These are phyloP conservation scores for Timandra comae DNA, from an alignment of 2,888 invertebrate species.

Conservation along the genomic window DNA sequence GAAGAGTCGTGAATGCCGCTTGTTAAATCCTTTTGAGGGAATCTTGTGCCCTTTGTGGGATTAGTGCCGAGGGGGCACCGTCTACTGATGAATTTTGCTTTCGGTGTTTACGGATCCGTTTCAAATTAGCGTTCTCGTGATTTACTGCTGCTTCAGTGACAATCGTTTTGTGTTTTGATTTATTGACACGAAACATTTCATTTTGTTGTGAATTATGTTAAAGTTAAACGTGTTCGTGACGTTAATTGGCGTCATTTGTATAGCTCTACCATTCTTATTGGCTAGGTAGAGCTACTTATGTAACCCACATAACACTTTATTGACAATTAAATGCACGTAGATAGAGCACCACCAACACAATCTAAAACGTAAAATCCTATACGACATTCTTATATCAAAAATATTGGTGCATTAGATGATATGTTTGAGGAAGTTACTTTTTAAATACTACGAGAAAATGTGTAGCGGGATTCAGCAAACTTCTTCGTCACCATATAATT, in stretches of 20 bases:
- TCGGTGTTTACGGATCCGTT: constrained; percentile 57
- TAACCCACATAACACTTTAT: too few relatives aligned
- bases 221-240: constrained; percentile 11
- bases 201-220: constrained; percentile 10
- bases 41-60: constrained; percentile 62
- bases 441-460: too few relatives aligned
- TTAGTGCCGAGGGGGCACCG: constrained; percentile 45
- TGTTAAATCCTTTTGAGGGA: constrained; percentile 75
- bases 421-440: too few relatives aligned
- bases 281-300: too few relatives aligned
- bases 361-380: too few relatives aligned
- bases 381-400: too few relatives aligned
- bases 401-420: too few relatives aligned
- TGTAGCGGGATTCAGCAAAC: too few relatives aligned
- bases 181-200: constrained; percentile 29
- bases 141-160: constrained; percentile 53
- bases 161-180: constrained; percentile 52
- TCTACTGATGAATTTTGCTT: constrained; percentile 43
- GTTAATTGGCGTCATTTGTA: constrained; percentile 14
- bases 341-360: too few relatives aligned
- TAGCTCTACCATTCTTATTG: background rate
- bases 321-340: too few relatives aligned
- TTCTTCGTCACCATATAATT: too few relatives aligned
- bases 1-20: constrained; percentile 70
- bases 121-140: constrained; percentile 64